phyloP scores from a whole-genome alignment of 2,113 vertebrate genomes.

The Tragelaphus imberbis region DNA sequence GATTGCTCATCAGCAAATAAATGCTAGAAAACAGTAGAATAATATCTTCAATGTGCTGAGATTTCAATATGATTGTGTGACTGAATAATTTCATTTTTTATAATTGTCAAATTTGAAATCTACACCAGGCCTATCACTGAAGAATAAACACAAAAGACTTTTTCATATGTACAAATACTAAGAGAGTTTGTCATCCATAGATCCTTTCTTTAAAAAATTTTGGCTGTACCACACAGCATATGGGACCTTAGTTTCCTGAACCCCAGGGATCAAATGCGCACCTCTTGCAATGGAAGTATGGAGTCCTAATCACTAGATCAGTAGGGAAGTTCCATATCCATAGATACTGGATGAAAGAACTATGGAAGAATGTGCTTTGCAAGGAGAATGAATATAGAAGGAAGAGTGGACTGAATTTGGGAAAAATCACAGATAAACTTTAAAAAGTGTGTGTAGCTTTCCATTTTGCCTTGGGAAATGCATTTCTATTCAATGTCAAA shows the following conservation, averaged over 20 bases:
- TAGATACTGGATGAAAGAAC: neutral
- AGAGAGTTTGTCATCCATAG: neutral
- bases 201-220: neutral
- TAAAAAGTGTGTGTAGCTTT: neutral
- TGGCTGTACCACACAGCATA: neutral
- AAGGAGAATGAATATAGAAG: neutral
- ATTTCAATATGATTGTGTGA: neutral
- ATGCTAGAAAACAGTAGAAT: neutral
- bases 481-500: neutral
- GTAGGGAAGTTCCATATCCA: neutral
- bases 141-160: neutral
- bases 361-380: neutral
- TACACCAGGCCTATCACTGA: neutral
- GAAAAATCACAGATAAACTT: neutral
- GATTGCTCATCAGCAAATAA: neutral
- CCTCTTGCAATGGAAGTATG: neutral
- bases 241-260: neutral
- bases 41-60: neutral
- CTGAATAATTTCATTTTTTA: neutral
- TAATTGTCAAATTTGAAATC: neutral
- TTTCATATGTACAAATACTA: neutral
- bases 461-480: slow-evolving; percentile 12
- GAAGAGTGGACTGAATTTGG: neutral
- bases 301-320: neutral
- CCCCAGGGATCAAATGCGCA: neutral